Base-by-base conservation (phyloP, 1,140 invertebrate genomes). In the Apocrypta bakeri region DNA sequence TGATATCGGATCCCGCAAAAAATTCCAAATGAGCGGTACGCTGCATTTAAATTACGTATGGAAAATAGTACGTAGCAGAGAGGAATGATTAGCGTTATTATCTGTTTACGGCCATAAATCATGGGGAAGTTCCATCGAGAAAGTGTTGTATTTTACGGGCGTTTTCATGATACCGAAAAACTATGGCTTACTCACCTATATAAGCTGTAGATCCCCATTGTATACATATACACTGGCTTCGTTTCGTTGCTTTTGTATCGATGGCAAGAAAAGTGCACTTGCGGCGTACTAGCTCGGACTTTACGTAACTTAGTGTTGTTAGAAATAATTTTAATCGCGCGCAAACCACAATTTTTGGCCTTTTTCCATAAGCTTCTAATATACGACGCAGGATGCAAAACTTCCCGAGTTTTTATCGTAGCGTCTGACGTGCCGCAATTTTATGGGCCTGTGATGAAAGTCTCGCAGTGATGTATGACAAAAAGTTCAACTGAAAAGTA, bases 41-140 rank as follows among this genome's bases (percentile, higher is more conserved):
- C 3, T n/a, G 21, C n/a, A 56, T 48, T 17, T 37, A 37, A 6
- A 37, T 42, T 2, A 37, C 33, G 11, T 42, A 42, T 42, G 12
- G 1, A 42, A 56, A 56, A 56, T 56, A 1, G 21, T 56, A 17
- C 48, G 48, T 17, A 56, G n/a, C 17, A 17, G 21, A 56, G 14
- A 56, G 79, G 68, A 84, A 83, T 84, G 81, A 84, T 86, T 84
- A 86, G 72, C 61, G 73, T 82, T 83, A 83, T 75, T 83, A 84
- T 63, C 79, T 79, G 68, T 79, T 78, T 77, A 81, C 42, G 74
- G 74, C 83, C 76, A 71, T 78, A 75, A 82, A 83, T 29, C 31
- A 42, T 40, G 82, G 81, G 75, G 81, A 84, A 73, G 66, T 69
- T 83, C 82, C 82, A 74, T 79, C 29, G 74, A 71, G 81, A 82